phyloP scores from a whole-genome alignment of 2,888 invertebrate genomes.

The Gymnoscelis rufifasciata region DNA sequence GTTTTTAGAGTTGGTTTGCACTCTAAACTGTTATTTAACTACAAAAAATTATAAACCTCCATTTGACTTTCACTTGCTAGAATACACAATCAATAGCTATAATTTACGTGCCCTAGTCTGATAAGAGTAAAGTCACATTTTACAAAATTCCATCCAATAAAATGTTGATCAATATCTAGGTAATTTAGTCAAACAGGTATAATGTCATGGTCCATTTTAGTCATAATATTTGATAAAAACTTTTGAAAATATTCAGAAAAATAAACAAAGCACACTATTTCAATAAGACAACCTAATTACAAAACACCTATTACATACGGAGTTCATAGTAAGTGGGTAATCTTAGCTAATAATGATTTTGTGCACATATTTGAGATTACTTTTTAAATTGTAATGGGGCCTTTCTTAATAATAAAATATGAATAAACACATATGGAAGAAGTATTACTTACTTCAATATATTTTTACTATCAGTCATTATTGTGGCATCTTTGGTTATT shows the following conservation, averaged over 20 bases:
- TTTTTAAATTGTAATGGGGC: conserved; percentile 45
- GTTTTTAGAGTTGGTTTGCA: conserved; percentile 17
- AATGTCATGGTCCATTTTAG: conserved; percentile 64
- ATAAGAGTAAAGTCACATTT: conserved; percentile 53
- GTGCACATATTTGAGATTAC: conserved; percentile 58
- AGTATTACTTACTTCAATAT: conserved; percentile 41
- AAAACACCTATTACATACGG: conserved; percentile 18
- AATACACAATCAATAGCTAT: conserved; percentile 46
- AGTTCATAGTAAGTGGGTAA: conserved; percentile 28
- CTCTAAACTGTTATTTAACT: conserved; percentile 15
- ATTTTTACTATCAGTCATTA: conserved; percentile 46
- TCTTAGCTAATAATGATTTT: conserved; percentile 52
- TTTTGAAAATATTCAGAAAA: conserved; percentile 21
- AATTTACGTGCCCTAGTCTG: conserved; percentile 52
- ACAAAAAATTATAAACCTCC: conserved; percentile 18
- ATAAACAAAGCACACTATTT: conserved; percentile 2
- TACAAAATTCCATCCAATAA: conserved; percentile 58
- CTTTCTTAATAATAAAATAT: conserved; percentile 36
- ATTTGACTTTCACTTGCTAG: conserved; percentile 55
- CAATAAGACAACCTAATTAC: conserved; percentile 13
- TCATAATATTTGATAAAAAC: conserved; percentile 58
- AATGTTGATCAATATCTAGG: conserved; percentile 69
- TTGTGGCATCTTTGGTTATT: conserved; percentile 68
- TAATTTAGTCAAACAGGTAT: conserved; percentile 47
- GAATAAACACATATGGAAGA: conserved; percentile 48